Base-by-base conservation (phyloP, 2,888 invertebrate genomes). In the Tridacna crocea region DNA sequence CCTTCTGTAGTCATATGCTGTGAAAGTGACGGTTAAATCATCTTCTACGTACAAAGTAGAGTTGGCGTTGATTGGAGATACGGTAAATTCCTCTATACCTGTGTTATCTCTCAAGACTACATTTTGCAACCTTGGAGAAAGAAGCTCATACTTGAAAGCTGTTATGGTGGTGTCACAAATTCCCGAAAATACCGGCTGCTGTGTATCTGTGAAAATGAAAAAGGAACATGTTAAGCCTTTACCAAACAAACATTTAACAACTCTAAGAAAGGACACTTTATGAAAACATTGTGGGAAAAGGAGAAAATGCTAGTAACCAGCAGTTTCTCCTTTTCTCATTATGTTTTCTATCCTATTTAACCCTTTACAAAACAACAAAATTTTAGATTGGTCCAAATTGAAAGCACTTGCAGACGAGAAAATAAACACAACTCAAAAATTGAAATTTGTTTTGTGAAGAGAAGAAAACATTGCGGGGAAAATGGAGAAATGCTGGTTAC, bases 1-100 rank as follows among this genome's bases (percentile, higher is more conserved):
- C 86, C 98, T 99, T 92, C 98, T 99, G 92, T 97, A 98, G 95
- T 99, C 99, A 91, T 97, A 98, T 8, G 99, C 99, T 0, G 98
- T 97, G 92, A 99, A 99, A 95, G 98, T 97, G 0, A 99, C 98
- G 47, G 98, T 80, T 2, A 78, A 22, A 2, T 78, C 47, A 13
- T 4, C n/a, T 0, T 65, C 73, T 19, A 88, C 48, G 22, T 70
- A 68, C 13, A 75, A 47, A 0, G 87, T 81, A 0, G 79, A 79
- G 68, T 85, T 88, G 13, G 88, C 87, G 79, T 85, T 84, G 8
- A 12, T 60, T 8, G 91, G 91, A 51, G 51, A 80, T 11, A 87
- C 72, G 2, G 86, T 84, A 12, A 75, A 65, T 1, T 61, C 61
- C 46, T 72, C 77, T 15, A 87, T 80, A 8, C 85, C 82, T 58